Percentiles rank a stretch among this genome's conserved stretches.
These are phyloP conservation scores for Amphiprion clarkii DNA, from an alignment of 2,797 vertebrate genomes.

Conservation along the genomic window DNA sequence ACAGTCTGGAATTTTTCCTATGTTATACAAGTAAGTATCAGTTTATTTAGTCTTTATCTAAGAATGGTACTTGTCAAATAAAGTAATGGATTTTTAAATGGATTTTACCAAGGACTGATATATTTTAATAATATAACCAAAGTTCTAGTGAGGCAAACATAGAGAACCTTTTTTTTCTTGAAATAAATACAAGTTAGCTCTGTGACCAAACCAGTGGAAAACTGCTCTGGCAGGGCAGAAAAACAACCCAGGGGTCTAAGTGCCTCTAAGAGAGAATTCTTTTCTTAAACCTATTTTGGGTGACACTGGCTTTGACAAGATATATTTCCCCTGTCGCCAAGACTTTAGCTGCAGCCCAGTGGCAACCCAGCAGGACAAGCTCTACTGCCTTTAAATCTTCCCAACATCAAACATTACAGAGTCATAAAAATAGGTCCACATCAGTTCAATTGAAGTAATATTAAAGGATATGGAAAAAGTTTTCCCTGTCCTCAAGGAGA, in stretches of 20 bases:
- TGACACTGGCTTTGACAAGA: background rate
- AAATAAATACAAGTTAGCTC: background rate
- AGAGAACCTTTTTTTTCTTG: background rate
- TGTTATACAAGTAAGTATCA: too few relatives aligned
- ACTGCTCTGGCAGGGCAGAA: background rate
- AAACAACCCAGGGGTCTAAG: background rate
- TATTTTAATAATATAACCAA: background rate
- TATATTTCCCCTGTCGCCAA: background rate
- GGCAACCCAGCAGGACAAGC: background rate
- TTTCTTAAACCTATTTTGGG: background rate
- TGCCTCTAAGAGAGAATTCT: background rate
- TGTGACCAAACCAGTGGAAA: background rate
- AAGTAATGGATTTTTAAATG: too few relatives aligned
- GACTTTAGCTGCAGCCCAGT: background rate
- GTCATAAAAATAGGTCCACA: background rate
- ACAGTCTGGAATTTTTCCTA: too few relatives aligned
- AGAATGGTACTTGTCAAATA: too few relatives aligned
- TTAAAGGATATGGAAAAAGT: slow-evolving; percentile 6
- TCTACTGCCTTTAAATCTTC: background rate
- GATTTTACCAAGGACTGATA: too few relatives aligned
- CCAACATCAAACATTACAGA: slow-evolving; percentile 1
- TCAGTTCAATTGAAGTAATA: background rate
- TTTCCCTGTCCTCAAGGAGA: background rate
- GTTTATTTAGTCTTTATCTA: too few relatives aligned
- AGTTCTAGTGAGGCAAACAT: background rate